Evolutionary conservation across 1,140 invertebrate species (phyloP).

Genomic region (Ips typographus): DNA sequence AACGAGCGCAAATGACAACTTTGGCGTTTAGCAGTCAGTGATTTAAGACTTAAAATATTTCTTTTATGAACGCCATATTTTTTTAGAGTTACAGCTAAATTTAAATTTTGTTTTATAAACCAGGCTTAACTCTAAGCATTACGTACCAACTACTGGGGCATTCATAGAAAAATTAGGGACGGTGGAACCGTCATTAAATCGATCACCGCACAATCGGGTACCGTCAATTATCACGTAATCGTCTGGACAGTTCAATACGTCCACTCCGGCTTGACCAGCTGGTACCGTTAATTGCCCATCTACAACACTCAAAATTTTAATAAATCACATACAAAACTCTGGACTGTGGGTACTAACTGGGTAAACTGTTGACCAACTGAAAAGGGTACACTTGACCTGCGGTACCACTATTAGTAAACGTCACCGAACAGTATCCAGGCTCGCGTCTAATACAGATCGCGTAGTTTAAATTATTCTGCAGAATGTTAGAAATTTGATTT

Average conservation of each 20-base stretch:
- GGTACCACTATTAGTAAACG: constrained; percentile 55
- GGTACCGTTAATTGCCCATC: constrained; percentile 62
- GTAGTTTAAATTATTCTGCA: constrained; percentile 78
- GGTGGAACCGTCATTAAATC: constrained; percentile 68
- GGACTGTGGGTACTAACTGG: constrained; percentile 48
- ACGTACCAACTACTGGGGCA: constrained; percentile 64
- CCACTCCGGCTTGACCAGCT: constrained; percentile 67
- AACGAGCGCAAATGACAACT: too few relatives aligned
- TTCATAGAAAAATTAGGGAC: constrained; percentile 64
- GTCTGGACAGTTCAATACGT: constrained; percentile 70
- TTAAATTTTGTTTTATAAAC: too few relatives aligned
- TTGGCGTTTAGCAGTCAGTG: too few relatives aligned
- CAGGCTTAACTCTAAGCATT: neutral
- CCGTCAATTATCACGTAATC: constrained; percentile 71
- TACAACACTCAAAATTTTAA: constrained; percentile 40
- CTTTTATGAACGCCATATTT: too few relatives aligned
- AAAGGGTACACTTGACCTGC: constrained; percentile 57
- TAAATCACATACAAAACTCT: constrained; percentile 14
- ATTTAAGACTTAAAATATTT: too few relatives aligned
- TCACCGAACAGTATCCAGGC: constrained; percentile 64
- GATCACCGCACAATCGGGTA: constrained; percentile 68
- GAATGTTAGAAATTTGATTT: constrained; percentile 34
- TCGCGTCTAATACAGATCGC: constrained; percentile 70
- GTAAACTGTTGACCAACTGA: constrained; percentile 66
- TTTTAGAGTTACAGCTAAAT: too few relatives aligned